Evolutionary conservation across 2,797 vertebrate genomes (phyloP).

Genomic region (Enteromius radiatus): DNA sequence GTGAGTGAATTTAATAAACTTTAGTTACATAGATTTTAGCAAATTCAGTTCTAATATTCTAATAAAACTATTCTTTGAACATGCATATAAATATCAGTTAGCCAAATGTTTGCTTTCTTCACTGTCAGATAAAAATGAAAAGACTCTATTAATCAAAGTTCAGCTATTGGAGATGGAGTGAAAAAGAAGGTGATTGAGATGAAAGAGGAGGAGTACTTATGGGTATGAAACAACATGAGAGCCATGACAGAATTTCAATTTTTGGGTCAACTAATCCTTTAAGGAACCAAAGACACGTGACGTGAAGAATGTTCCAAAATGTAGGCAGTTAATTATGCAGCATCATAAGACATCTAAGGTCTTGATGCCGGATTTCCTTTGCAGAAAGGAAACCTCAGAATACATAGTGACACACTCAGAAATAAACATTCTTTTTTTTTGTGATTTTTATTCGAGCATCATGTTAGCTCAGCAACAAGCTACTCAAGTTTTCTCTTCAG

Average conservation of each 20-base stretch:
- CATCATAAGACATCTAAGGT: not conserved
- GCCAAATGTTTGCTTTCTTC: not conserved
- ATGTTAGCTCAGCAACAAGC: not conserved
- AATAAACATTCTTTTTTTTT: not conserved
- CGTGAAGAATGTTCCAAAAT: not conserved
- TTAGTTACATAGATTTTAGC: not conserved
- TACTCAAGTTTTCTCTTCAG: not conserved
- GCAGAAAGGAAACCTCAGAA: not conserved
- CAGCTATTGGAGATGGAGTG: not conserved
- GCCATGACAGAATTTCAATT: not conserved
- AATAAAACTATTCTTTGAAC: not conserved
- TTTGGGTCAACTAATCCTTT: constrained; percentile 1
- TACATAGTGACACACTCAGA: not conserved
- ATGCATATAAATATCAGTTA: not conserved
- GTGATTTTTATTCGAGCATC: not conserved
- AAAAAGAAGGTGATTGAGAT: not conserved
- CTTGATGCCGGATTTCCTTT: not conserved
- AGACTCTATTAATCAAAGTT: not conserved
- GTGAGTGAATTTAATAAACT: not conserved
- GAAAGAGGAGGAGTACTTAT: not conserved
- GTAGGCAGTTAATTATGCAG: not conserved
- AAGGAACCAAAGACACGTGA: not conserved
- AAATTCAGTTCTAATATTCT: not conserved
- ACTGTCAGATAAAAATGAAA: not conserved
- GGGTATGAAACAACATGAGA: not conserved